These are phyloP conservation scores for Neelides sp. DNA, from an alignment of 1,140 invertebrate species.

Conservation along the genomic window DNA sequence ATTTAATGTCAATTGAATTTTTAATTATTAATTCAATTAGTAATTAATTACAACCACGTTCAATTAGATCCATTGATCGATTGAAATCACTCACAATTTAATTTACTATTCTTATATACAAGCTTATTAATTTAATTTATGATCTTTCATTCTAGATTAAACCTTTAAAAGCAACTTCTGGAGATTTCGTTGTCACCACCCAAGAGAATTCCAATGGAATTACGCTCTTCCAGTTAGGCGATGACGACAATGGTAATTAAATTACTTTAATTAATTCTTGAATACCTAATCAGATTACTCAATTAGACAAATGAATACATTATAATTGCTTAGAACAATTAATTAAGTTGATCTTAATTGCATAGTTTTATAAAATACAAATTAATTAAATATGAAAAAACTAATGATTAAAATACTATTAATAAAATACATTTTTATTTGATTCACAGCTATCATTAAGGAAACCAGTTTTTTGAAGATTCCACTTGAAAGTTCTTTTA, in stretches of 20 bases:
- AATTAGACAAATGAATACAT: neutral
- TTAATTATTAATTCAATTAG: constrained; percentile 3
- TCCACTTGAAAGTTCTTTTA: too few relatives aligned
- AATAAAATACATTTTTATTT: neutral
- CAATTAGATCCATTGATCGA: neutral
- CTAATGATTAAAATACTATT: neutral
- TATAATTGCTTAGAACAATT: constrained; percentile 9
- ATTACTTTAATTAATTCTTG: neutral
- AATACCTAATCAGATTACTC: neutral
- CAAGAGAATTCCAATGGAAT: constrained; percentile 17
- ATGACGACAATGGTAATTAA: constrained; percentile 23
- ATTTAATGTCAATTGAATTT: neutral
- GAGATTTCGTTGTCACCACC: constrained; percentile 12
- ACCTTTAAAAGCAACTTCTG: neutral
- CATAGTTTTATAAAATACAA: too few relatives aligned
- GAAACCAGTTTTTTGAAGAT: too few relatives aligned
- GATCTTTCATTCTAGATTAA: constrained; percentile 1
- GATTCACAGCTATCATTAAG: neutral
- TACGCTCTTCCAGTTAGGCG: constrained; percentile 23
- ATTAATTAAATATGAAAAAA: neutral
- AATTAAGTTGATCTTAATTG: too few relatives aligned
- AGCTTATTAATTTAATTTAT: constrained; percentile 2
- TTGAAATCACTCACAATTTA: neutral
- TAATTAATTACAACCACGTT: neutral
- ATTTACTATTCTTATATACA: neutral